Evolutionary conservation across 2,797 vertebrate genomes (phyloP).

Genomic region (Hapalemur alaotrensis): DNA sequence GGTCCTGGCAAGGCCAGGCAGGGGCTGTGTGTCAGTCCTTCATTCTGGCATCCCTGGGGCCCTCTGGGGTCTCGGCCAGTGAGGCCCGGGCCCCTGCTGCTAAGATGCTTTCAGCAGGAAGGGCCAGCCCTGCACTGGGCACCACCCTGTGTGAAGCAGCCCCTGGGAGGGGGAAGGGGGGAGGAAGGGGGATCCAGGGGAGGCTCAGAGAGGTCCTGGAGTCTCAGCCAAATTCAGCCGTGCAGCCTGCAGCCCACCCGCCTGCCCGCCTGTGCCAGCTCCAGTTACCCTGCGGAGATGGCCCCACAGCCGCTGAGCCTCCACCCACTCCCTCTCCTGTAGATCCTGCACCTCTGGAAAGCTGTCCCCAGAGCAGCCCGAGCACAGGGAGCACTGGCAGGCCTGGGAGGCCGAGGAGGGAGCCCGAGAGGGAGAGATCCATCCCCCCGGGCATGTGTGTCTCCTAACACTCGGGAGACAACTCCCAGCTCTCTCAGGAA

Average conservation of each 20-base stretch:
- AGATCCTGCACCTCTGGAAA: not conserved
- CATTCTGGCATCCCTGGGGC: not conserved
- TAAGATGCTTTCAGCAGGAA: not conserved
- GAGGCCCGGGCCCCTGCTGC: too few species aligned
- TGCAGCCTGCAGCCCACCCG: not conserved
- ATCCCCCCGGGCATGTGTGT: accelerated
- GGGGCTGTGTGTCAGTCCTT: not conserved
- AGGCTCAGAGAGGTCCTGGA: not conserved
- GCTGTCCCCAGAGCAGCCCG: not conserved
- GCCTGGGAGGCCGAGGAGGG: not conserved
- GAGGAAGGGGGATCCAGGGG: too few species aligned
- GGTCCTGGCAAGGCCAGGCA: not conserved
- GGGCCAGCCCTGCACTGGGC: not conserved
- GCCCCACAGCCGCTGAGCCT: not conserved
- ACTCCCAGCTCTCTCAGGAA: not conserved
- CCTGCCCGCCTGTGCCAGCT: not conserved
- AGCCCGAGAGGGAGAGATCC: not conserved
- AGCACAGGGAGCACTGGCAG: not conserved
- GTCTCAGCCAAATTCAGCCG: not conserved
- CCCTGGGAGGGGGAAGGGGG: not conserved
- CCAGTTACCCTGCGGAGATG: not conserved
- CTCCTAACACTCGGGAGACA: not conserved
- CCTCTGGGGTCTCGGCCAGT: not conserved
- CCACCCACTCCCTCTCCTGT: not conserved
- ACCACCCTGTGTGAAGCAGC: not conserved